phyloP scores from a whole-genome alignment of 2,797 vertebrate genomes.

The Sciaenops ocellatus region DNA sequence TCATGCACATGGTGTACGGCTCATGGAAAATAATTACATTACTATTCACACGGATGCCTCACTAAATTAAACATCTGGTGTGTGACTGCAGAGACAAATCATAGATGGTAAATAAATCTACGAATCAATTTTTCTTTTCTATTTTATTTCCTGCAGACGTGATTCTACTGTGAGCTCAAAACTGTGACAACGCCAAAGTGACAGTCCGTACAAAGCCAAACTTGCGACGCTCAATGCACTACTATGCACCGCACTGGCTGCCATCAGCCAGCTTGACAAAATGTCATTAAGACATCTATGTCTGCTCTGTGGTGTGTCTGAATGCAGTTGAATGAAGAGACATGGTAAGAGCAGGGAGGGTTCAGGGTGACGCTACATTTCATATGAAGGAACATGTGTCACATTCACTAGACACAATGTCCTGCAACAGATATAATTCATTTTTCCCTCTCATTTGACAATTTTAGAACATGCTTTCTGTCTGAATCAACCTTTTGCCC shows the following conservation, averaged over 20 bases:
- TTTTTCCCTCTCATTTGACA: slow-evolving; percentile 46
- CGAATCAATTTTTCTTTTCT: slow-evolving; percentile 21
- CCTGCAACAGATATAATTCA: slow-evolving; percentile 40
- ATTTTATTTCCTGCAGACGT: slow-evolving; percentile 14
- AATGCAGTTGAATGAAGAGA: slow-evolving; percentile 51
- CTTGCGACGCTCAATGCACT: slow-evolving; percentile 26
- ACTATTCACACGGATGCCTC: slow-evolving; percentile 45
- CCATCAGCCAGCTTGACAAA: slow-evolving; percentile 53
- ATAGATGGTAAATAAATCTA: slow-evolving; percentile 32
- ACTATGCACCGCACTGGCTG: slow-evolving; percentile 10
- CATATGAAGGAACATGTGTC: slow-evolving; percentile 62
- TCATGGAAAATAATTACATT: slow-evolving; percentile 63
- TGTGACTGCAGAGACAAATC: slow-evolving; percentile 18
- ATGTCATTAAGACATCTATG: slow-evolving; percentile 43
- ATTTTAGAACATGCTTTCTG: slow-evolving; percentile 47
- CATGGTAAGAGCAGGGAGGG: slow-evolving; percentile 14
- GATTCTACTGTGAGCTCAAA: slow-evolving; percentile 38
- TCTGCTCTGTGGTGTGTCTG: slow-evolving; percentile 45
- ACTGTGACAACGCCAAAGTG: slow-evolving; percentile 47
- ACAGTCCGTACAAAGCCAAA: slow-evolving; percentile 51
- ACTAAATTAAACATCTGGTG: slow-evolving; percentile 57
- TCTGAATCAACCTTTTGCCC: slow-evolving; percentile 40
- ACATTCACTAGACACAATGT: slow-evolving; percentile 55
- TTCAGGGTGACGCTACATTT: slow-evolving; percentile 41
- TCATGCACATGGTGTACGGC: slow-evolving; percentile 45